phyloP scores from a whole-genome alignment of 1,140 invertebrate genomes.

The Drosophila mayri region DNA sequence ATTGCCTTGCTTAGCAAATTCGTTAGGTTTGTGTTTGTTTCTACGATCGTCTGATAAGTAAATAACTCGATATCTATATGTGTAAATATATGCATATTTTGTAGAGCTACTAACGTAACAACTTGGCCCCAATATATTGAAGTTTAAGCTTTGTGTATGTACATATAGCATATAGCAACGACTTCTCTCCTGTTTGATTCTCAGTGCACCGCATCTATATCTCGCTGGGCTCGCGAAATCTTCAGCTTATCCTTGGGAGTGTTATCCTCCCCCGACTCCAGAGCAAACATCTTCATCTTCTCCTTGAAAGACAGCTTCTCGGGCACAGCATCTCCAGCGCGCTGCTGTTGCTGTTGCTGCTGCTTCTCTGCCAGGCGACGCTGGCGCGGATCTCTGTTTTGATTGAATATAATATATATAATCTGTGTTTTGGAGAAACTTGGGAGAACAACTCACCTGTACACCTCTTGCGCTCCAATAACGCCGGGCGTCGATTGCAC shows the following conservation, averaged over 20 bases:
- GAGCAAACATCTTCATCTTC: conserved; percentile 99
- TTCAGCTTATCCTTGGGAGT: conserved; percentile 96
- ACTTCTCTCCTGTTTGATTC: background rate
- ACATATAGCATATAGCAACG: conserved; percentile 51
- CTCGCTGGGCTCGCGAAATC: conserved; percentile 95
- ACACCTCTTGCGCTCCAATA: conserved; percentile 97
- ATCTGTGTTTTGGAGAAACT: background rate
- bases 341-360: conserved; percentile 89
- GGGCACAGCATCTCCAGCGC: conserved; percentile 89
- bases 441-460: conserved; percentile 87
- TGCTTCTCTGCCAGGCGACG: conserved; percentile 93
- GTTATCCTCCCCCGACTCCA: conserved; percentile 94
- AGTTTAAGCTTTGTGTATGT: conserved; percentile 56
- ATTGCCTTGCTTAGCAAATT: conserved; percentile 83
- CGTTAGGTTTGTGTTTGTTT: conserved; percentile 65
- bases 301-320: conserved; percentile 97
- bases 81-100: conserved; percentile 27
- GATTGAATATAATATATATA: background rate
- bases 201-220: conserved; percentile 91
- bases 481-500: conserved; percentile 93
- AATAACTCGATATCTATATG: conserved; percentile 32
- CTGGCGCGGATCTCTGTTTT: conserved; percentile 91
- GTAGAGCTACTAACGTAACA: conserved; percentile 60
- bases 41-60: conserved; percentile 32
- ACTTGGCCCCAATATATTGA: conserved; percentile 73